These are phyloP conservation scores for Rhynchophorus ferrugineus DNA, from an alignment of 1,140 invertebrate genomes.

Conservation along the genomic window DNA sequence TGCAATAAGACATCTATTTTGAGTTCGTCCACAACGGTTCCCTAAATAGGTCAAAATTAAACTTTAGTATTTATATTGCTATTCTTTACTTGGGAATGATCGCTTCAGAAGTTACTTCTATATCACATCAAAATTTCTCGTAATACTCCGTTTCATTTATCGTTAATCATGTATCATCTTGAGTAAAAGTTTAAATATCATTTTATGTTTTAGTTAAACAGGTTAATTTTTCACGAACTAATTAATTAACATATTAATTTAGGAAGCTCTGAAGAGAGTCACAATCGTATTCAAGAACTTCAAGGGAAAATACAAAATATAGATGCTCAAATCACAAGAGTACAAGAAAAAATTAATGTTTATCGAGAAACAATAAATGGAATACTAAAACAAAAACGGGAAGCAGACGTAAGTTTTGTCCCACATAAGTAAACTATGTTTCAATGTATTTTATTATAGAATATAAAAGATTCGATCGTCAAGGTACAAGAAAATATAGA, in stretches of 20 bases:
- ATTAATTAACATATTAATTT: background rate
- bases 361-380: conserved; percentile 14
- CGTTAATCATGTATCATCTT: too few species aligned
- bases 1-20: too few species aligned
- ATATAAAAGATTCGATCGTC: conserved; percentile 8
- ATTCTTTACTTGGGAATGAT: too few species aligned
- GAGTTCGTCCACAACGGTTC: too few species aligned
- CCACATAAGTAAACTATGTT: background rate
- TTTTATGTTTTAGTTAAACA: too few species aligned
- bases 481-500: conserved; percentile 1
- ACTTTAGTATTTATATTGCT: too few species aligned
- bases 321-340: conserved; percentile 12
- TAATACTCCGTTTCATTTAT: too few species aligned
- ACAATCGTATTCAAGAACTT: conserved; percentile 6
- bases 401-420: conserved; percentile 10
- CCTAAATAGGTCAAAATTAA: too few species aligned
- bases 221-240: too few species aligned
- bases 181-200: too few species aligned
- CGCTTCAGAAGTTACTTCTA: too few species aligned
- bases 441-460: conserved; percentile 1
- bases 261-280: conserved; percentile 10
- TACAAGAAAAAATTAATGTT: conserved; percentile 18
- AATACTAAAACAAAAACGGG: conserved; percentile 16
- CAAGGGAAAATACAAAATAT: conserved; percentile 10
- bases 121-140: too few species aligned